Conservation (phyloP, 2,888 invertebrate species). For the Lycia hirtaria region DNA sequence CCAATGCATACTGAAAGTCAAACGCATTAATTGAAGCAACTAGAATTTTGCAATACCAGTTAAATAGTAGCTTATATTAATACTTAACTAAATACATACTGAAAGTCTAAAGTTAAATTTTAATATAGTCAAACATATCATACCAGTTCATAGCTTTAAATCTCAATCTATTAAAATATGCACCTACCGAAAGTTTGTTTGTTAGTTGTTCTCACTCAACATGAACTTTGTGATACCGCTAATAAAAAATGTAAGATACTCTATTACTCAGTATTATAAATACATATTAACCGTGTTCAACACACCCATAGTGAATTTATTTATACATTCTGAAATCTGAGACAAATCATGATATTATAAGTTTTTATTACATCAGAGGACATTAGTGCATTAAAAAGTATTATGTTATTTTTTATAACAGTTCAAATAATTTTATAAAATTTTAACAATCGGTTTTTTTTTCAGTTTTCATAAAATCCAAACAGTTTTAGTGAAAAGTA, state of each 20-base stretch:
- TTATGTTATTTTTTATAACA: not conserved
- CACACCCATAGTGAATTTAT: constrained; percentile 7
- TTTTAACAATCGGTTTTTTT: no score
- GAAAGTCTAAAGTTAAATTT: no score
- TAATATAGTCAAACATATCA: no score
- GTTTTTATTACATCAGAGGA: constrained; percentile 9
- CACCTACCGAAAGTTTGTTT: no score
- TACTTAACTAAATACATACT: no score
- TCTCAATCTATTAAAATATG: no score
- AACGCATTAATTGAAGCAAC: not conserved
- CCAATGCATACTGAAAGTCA: not conserved
- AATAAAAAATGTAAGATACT: constrained; percentile 20
- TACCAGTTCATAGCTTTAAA: constrained; percentile 1
- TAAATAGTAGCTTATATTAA: no score
- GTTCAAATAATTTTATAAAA: not conserved
- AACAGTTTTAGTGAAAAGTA: no score
- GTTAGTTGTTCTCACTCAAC: no score
- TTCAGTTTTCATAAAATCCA: no score
- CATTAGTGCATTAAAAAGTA: not conserved
- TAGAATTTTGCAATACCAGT: no score
- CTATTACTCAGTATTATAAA: constrained; percentile 23
- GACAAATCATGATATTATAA: not conserved
- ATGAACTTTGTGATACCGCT: constrained; percentile 21
- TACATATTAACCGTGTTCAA: constrained; percentile 26
- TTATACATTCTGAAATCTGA: no score